phyloP scores from a whole-genome alignment of 1,140 invertebrate genomes.

The Drosophila suzukii region DNA sequence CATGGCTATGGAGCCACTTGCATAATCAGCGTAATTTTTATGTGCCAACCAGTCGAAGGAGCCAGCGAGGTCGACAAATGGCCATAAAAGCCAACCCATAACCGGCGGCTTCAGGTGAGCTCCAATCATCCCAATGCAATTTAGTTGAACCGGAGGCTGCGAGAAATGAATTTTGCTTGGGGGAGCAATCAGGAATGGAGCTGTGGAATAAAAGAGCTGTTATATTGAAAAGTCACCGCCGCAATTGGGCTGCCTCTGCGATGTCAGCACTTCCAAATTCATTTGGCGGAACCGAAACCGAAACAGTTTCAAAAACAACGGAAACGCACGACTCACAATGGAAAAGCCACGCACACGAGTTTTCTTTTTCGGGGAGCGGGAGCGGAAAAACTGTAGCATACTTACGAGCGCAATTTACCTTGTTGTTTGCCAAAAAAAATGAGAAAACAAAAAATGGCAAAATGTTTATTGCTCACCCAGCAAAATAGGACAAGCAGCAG shows the following conservation, averaged over 20 bases:
- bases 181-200: constrained; percentile 71
- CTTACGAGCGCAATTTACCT: constrained; percentile 69
- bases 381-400: constrained; percentile 68
- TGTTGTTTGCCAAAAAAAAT: constrained; percentile 56
- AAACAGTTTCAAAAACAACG: constrained; percentile 62
- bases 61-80: not conserved
- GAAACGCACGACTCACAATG: constrained; percentile 47
- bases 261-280: constrained; percentile 77
- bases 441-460: constrained; percentile 7
- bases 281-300: constrained; percentile 59
- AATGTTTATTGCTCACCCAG: constrained; percentile 69
- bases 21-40: constrained; percentile 67
- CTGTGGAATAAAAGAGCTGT: constrained; percentile 41
- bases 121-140: constrained; percentile 63
- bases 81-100: constrained; percentile 49
- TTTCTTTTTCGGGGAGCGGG: constrained; percentile 2
- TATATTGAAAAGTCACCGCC: constrained; percentile 67
- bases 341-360: constrained; percentile 7
- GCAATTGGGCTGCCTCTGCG: constrained; percentile 23
- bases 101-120: constrained; percentile 46
- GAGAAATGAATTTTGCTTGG: constrained; percentile 68
- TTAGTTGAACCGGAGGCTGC: constrained; percentile 51
- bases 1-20: constrained; percentile 29
- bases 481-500: constrained; percentile 37
- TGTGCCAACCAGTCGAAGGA: constrained; percentile 14